Evolutionary conservation across 1,140 invertebrate species (phyloP).

Genomic region (Thaumatotibia leucotreta): DNA sequence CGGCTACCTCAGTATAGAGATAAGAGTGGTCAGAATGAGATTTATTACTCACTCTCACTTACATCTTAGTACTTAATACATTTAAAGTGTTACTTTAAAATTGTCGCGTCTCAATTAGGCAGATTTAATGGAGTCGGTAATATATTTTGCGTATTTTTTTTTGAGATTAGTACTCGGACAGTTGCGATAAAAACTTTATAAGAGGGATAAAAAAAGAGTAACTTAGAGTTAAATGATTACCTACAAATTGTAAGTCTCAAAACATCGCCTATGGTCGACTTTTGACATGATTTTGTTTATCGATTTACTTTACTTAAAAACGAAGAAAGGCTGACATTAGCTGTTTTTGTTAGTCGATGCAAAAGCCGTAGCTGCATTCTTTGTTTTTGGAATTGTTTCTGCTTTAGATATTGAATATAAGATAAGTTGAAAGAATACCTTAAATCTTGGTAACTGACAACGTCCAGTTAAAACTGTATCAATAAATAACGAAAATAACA

Average conservation of each 20-base stretch:
- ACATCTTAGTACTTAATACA: constrained; percentile 48
- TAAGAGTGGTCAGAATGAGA: constrained; percentile 59
- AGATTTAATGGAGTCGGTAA: constrained; percentile 45
- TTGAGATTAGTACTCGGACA: not conserved
- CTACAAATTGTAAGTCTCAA: not conserved
- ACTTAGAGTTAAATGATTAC: not conserved
- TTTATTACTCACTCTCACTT: constrained; percentile 63
- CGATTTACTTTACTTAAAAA: constrained; percentile 22
- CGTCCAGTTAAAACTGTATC: constrained; percentile 4
- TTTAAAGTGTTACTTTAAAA: constrained; percentile 44
- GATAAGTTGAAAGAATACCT: not conserved
- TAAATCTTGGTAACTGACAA: constrained; percentile 10
- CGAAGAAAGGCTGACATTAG: not conserved
- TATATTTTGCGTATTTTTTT: constrained; percentile 29
- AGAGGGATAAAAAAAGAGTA: not conserved
- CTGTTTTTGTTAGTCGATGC: not conserved
- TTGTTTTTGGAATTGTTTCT: not conserved
- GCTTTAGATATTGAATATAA: not conserved
- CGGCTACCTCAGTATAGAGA: constrained; percentile 59
- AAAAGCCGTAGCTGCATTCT: not conserved
- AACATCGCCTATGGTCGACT: not conserved
- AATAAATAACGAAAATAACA: constrained; percentile 13
- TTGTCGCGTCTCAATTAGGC: constrained; percentile 62
- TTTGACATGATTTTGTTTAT: constrained; percentile 22
- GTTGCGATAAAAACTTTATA: not conserved